Evolutionary conservation across 2,888 invertebrate species (phyloP).

Genomic region (Diogma glabrata): DNA sequence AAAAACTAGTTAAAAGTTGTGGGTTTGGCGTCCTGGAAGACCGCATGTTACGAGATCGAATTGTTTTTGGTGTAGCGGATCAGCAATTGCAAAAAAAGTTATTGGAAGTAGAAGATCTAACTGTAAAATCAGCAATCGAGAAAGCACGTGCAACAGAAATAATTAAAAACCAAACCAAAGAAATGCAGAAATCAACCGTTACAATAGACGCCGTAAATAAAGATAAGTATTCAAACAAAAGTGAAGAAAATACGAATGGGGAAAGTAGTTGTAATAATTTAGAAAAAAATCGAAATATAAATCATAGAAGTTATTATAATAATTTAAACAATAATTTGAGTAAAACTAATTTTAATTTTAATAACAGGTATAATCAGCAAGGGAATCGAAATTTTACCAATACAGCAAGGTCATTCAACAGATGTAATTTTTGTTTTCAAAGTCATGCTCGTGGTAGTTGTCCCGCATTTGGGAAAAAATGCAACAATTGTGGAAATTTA

Average conservation of each 20-base stretch:
- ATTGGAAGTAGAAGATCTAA: conserved; percentile 3
- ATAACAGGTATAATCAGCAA: no score
- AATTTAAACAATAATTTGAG: neutral
- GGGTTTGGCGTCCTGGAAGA: conserved; percentile 6
- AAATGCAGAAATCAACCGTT: neutral
- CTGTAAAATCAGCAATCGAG: neutral
- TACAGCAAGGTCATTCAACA: neutral
- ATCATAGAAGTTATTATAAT: neutral
- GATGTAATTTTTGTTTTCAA: neutral
- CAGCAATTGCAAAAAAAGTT: conserved; percentile 8
- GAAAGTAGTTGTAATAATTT: neutral
- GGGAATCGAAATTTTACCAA: no score
- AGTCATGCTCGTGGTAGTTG: conserved; percentile 1
- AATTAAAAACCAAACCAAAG: neutral
- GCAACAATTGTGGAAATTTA: neutral
- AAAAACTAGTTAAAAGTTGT: conserved; percentile 9
- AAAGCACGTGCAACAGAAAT: neutral
- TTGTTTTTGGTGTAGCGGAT: conserved; percentile 10
- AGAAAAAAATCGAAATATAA: neutral
- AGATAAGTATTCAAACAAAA: no score
- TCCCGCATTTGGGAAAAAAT: conserved; percentile 6
- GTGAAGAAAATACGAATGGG: no score
- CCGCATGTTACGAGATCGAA: conserved; percentile 9
- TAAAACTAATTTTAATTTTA: no score
- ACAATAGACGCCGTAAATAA: no score